Percentiles rank a stretch among this genome's conserved stretches.
phyloP scores from a whole-genome alignment of 2,113 vertebrate species.

The Neomonachus schauinslandi region DNA sequence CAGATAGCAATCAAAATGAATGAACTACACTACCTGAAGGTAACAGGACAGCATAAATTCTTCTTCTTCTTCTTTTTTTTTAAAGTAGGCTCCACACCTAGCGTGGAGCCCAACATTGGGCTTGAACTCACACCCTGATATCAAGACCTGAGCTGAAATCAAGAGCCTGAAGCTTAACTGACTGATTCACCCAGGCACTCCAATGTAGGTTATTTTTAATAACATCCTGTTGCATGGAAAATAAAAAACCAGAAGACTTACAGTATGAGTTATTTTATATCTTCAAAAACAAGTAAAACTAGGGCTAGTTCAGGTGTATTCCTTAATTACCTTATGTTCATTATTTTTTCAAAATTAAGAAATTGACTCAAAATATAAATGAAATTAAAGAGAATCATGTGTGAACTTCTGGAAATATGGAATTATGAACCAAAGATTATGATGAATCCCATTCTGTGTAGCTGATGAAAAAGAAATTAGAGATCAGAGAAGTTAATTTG shows the following conservation, averaged over 20 bases:
- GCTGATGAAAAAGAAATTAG: constrained; percentile 36
- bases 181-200: background rate
- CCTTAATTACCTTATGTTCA: background rate
- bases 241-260: background rate
- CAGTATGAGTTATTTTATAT: background rate
- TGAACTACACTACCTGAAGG: background rate
- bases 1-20: constrained; percentile 24
- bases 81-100: too few species aligned
- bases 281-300: constrained; percentile 2
- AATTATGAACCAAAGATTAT: constrained; percentile 13
- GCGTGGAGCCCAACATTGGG: background rate
- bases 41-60: background rate
- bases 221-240: background rate
- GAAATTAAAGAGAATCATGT: background rate
- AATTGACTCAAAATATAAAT: background rate
- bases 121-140: background rate
- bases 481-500: background rate
- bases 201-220: background rate
- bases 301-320: background rate
- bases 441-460: background rate
- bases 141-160: background rate
- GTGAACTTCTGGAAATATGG: background rate
- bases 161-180: background rate
- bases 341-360: constrained; percentile 37
- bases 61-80: background rate